These are phyloP conservation scores for Fratercula arctica DNA, from an alignment of 2,797 vertebrate species.

Conservation along the genomic window DNA sequence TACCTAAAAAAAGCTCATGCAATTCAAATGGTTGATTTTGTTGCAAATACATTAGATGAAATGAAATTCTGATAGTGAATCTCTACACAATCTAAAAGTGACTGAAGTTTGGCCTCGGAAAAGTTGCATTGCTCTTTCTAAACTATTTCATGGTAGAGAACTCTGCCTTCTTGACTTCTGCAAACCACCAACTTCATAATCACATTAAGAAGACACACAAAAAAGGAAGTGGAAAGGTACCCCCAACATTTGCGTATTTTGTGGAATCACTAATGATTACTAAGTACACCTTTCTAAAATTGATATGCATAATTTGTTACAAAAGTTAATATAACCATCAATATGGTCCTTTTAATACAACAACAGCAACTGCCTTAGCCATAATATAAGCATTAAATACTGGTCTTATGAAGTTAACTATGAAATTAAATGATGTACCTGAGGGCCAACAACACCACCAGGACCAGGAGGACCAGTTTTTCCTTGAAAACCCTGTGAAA, in stretches of 20 bases:
- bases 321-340: background rate
- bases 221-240: background rate
- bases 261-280: background rate
- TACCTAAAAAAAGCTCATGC: background rate
- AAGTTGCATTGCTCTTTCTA: background rate
- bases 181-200: background rate
- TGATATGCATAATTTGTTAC: background rate
- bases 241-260: background rate
- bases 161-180: background rate
- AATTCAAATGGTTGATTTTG: background rate
- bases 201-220: background rate
- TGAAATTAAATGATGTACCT: slow-evolving; percentile 77
- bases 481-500: slow-evolving; percentile 95
- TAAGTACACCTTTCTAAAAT: background rate
- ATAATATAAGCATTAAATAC: background rate
- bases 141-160: background rate
- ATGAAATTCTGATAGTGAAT: background rate
- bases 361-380: background rate
- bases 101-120: background rate
- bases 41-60: background rate
- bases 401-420: background rate
- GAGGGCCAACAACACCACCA: slow-evolving; percentile 96
- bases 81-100: background rate
- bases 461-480: slow-evolving; percentile 98
- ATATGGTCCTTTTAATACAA: background rate